Percentiles rank a stretch among this genome's conserved stretches.
Evolutionary conservation across 2,113 vertebrate species (phyloP).

Genomic region (Dicentrarchus labrax): DNA sequence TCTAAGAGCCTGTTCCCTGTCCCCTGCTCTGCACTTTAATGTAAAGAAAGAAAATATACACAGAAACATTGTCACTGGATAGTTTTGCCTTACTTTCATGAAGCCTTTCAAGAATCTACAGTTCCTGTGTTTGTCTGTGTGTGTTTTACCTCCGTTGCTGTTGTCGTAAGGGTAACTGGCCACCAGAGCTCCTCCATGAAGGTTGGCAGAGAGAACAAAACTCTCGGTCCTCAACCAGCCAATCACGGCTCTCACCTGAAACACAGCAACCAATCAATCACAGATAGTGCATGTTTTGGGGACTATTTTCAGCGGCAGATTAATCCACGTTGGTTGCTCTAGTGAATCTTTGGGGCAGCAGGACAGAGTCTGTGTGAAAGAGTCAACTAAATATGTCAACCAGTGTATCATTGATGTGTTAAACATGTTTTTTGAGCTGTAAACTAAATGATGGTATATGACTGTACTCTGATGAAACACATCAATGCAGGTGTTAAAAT

Average conservation of each 20-base stretch:
- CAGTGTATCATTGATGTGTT: no score
- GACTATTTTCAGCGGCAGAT: background rate
- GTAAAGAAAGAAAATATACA: background rate
- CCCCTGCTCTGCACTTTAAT: background rate
- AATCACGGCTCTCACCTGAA: constrained; percentile 89
- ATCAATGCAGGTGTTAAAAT: no score
- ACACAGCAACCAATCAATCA: background rate
- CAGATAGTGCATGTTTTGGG: background rate
- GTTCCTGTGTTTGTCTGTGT: background rate
- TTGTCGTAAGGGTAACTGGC: constrained; percentile 97
- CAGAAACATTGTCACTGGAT: background rate
- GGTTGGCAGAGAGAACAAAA: constrained; percentile 95
- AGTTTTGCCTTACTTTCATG: background rate
- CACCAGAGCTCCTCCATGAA: constrained; percentile 95
- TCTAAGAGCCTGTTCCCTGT: background rate
- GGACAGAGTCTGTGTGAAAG: no score
- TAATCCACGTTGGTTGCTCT: background rate
- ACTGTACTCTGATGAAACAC: no score
- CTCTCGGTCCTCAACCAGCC: constrained; percentile 90
- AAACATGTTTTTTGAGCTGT: no score
- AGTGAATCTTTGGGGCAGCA: background rate
- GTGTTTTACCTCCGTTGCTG: constrained; percentile 84
- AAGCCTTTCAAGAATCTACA: background rate
- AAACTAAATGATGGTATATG: no score
- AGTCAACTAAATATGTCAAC: no score